Evolutionary conservation across 2,113 vertebrate genomes (phyloP).

Genomic region (Rhizomys pruinosus): DNA sequence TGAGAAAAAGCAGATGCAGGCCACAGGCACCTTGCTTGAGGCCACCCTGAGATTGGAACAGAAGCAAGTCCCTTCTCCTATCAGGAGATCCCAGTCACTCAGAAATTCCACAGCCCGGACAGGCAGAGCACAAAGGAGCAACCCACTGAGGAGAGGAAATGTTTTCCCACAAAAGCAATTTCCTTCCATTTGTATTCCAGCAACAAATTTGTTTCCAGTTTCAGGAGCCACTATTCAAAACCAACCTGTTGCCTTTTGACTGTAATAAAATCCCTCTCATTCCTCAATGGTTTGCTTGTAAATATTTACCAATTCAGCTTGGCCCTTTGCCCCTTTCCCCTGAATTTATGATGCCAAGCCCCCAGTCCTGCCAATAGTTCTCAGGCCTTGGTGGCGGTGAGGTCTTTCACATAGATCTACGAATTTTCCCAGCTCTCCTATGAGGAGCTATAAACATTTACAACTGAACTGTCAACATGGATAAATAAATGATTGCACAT

Average conservation of each 20-base stretch:
- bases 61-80: conserved; percentile 64
- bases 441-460: conserved; percentile 64
- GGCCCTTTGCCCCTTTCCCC: background rate
- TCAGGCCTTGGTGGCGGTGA: background rate
- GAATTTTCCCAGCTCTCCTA: conserved; percentile 6
- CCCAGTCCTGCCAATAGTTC: background rate
- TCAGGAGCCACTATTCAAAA: conserved; percentile 81
- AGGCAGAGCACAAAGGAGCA: conserved; percentile 82
- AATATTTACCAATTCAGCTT: conserved; percentile 72
- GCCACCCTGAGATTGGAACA: conserved; percentile 46
- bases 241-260: conserved; percentile 65
- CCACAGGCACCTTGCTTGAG: conserved; percentile 26
- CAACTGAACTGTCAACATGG: conserved; percentile 48
- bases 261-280: conserved; percentile 64
- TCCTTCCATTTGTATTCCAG: conserved; percentile 83
- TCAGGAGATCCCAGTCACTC: conserved; percentile 75
- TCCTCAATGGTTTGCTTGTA: conserved; percentile 70
- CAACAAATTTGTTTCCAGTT: conserved; percentile 82
- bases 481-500: conserved; percentile 42
- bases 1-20: conserved; percentile 29
- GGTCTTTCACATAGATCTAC: background rate
- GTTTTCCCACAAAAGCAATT: conserved; percentile 85
- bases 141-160: conserved; percentile 82
- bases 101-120: conserved; percentile 75
- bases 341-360: background rate